Percentiles rank a stretch among this genome's conserved stretches.
Conservation (phyloP, 2,113 vertebrate species). For the Entosphenus tridentatus region DNA sequence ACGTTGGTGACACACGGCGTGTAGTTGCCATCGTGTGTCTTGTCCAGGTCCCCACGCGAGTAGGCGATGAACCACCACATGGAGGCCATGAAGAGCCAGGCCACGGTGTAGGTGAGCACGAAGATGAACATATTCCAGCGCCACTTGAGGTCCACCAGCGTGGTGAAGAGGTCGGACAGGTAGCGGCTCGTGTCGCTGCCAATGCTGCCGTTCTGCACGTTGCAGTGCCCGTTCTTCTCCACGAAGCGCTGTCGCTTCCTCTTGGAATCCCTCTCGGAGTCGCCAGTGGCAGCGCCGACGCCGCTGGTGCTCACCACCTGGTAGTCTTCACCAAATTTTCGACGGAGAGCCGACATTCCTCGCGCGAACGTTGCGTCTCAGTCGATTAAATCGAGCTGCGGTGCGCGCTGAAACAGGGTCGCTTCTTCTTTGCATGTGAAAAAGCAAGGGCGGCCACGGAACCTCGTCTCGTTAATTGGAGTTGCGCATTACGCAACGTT, state of each 20-base stretch:
- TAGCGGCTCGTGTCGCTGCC: slow-evolving; percentile 51
- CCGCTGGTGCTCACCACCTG: slow-evolving; percentile 32
- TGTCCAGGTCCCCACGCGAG: slow-evolving; percentile 42
- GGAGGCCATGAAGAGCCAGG: slow-evolving; percentile 58
- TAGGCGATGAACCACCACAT: slow-evolving; percentile 72
- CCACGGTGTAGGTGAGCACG: slow-evolving; percentile 49
- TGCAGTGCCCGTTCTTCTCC: slow-evolving; percentile 62
- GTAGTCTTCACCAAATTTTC: slow-evolving; percentile 50
- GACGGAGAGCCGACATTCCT: slow-evolving; percentile 33
- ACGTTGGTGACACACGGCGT: slow-evolving; percentile 55
- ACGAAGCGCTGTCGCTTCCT: slow-evolving; percentile 51
- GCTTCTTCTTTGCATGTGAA: too few species aligned
- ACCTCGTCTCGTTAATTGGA: too few species aligned
- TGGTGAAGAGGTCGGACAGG: slow-evolving; percentile 54
- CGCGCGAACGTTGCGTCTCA: neutral
- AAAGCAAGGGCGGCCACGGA: too few species aligned
- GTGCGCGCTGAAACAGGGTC: neutral
- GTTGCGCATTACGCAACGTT: too few species aligned
- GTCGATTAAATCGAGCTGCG: neutral
- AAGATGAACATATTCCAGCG: slow-evolving; percentile 64
- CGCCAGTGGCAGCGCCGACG: slow-evolving; percentile 18
- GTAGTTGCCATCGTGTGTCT: slow-evolving; percentile 28
- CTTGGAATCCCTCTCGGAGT: slow-evolving; percentile 13
- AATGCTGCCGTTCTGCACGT: slow-evolving; percentile 57
- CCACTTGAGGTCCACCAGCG: slow-evolving; percentile 64